phyloP scores from a whole-genome alignment of 2,113 vertebrate genomes.

The Naja naja region DNA sequence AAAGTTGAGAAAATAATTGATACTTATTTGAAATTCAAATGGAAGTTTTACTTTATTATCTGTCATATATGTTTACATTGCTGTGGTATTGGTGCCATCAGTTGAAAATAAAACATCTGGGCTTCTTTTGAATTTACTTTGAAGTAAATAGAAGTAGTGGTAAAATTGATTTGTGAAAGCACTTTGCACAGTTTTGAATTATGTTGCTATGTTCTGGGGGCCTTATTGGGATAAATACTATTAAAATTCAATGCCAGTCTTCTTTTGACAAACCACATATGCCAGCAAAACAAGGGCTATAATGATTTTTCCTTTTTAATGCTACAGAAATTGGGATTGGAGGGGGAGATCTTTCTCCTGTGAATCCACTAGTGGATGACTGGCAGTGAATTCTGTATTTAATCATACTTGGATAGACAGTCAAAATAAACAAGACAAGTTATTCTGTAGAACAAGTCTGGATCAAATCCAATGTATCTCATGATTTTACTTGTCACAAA shows the following conservation, averaged over 20 bases:
- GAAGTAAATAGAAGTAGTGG: neutral
- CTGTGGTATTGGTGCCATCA: neutral
- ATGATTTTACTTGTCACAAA: neutral
- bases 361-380: neutral
- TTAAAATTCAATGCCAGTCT: neutral
- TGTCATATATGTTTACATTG: neutral
- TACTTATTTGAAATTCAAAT: neutral
- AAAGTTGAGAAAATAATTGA: neutral
- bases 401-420: neutral
- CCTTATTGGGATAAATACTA: neutral
- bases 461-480: neutral
- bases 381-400: neutral
- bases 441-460: neutral
- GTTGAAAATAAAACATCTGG: neutral
- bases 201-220: neutral
- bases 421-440: neutral
- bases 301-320: neutral
- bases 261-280: neutral
- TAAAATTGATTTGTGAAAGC: neutral
- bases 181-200: neutral
- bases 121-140: neutral
- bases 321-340: neutral
- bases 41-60: neutral
- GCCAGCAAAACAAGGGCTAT: neutral
- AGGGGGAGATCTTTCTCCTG: neutral